These are phyloP conservation scores for Aethes cnicana DNA, from an alignment of 2,888 invertebrate species.

Conservation along the genomic window DNA sequence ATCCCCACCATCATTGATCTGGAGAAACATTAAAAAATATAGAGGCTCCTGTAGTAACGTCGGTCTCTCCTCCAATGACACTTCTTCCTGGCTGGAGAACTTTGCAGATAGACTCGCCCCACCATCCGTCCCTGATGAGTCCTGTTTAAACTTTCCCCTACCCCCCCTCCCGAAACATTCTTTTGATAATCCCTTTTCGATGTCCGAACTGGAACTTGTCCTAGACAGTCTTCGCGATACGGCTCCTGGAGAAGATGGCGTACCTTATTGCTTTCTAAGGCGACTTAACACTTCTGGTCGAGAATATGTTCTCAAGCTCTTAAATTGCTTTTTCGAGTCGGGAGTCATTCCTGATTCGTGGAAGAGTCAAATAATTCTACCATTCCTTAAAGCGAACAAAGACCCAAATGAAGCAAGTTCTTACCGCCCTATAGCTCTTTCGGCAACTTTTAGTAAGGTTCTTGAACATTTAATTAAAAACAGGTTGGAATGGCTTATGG, in stretches of 20 bases:
- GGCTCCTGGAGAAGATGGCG: too few relatives aligned
- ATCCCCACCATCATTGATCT: not conserved
- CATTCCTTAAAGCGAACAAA: not conserved
- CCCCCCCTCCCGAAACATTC: not conserved
- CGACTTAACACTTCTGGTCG: not conserved
- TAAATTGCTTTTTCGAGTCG: not conserved
- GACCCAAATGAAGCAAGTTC: too few relatives aligned
- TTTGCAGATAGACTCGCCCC: not conserved
- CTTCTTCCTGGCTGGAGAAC: not conserved
- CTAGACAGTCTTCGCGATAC: too few relatives aligned
- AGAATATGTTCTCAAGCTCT: not conserved
- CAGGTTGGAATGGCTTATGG: constrained; percentile 19
- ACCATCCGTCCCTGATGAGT: not conserved
- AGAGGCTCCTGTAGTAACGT: not conserved
- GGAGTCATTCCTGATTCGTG: not conserved
- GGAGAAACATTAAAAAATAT: not conserved
- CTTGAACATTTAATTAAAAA: constrained; percentile 20
- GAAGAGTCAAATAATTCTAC: not conserved
- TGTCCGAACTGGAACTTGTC: not conserved
- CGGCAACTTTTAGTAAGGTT: constrained; percentile 20
- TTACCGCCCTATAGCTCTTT: constrained; percentile 30
- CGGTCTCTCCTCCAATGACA: not conserved
- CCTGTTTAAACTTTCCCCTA: not conserved
- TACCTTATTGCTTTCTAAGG: not conserved
- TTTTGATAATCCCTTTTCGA: too few relatives aligned